A percentile compares a stretch with the other conserved stretches of the same genome.
phyloP scores from a whole-genome alignment of 2,888 invertebrate genomes.

The Vanessa cardui region DNA sequence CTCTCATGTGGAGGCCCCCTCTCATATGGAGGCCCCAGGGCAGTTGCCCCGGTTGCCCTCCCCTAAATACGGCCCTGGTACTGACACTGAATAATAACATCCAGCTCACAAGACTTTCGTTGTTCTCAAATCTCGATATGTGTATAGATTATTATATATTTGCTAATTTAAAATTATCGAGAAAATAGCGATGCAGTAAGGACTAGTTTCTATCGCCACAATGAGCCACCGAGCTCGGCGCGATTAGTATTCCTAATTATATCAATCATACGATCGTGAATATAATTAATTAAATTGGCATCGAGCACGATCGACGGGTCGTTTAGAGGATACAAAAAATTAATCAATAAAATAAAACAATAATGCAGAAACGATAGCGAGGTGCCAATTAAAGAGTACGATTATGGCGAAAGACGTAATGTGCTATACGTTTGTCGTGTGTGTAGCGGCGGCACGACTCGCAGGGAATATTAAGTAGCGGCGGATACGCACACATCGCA shows the following conservation, averaged over 20 bases:
- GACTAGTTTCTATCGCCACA: too few relatives aligned
- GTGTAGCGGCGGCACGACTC: not conserved
- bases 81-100: too few relatives aligned
- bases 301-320: not conserved
- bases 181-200: too few relatives aligned
- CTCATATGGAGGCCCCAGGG: too few relatives aligned
- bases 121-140: too few relatives aligned
- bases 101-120: too few relatives aligned
- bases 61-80: too few relatives aligned
- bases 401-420: constrained; percentile 22
- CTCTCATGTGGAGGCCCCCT: too few relatives aligned
- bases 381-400: constrained; percentile 27
- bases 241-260: not conserved
- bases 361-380: constrained; percentile 14
- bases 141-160: too few relatives aligned
- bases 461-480: constrained; percentile 15
- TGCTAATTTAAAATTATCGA: too few relatives aligned
- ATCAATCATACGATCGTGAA: not conserved
- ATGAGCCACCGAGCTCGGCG: too few relatives aligned
- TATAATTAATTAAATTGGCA: not conserved
- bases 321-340: constrained; percentile 15
- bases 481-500: not conserved
- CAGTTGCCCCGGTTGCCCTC: too few relatives aligned
- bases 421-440: not conserved
- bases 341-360: constrained; percentile 18